These are phyloP conservation scores for Pseudocheirus occidentalis DNA, from an alignment of 2,797 vertebrate genomes.

Conservation along the genomic window DNA sequence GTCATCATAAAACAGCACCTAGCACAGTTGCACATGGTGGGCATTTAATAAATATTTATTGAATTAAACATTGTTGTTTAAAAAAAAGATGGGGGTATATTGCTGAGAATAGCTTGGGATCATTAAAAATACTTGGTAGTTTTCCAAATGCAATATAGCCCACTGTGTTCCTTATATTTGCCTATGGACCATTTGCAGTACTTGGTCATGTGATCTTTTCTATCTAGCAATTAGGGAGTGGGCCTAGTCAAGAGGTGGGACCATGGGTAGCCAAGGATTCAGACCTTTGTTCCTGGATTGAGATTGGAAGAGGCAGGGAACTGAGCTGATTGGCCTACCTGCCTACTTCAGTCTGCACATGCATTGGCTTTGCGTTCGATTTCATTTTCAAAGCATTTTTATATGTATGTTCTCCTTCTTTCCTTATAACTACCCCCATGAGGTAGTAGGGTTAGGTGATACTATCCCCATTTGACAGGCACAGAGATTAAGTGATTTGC, in stretches of 20 bases:
- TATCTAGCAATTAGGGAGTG: not conserved
- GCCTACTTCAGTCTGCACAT: not conserved
- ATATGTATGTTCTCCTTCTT: not conserved
- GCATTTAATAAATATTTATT: not conserved
- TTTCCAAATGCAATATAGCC: not conserved
- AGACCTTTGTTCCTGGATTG: not conserved
- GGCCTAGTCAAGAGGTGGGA: not conserved
- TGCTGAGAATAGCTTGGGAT: not conserved
- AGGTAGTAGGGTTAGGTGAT: not conserved
- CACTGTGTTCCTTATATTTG: not conserved
- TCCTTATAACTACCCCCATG: not conserved
- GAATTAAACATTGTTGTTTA: not conserved
- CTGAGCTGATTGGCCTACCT: not conserved
- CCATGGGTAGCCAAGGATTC: not conserved
- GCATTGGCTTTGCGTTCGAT: not conserved
- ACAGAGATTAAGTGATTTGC: not conserved
- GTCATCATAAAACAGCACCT: not conserved
- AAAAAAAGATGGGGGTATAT: not conserved
- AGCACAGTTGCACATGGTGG: not conserved
- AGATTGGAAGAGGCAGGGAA: not conserved
- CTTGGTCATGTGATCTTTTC: not conserved
- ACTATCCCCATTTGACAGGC: not conserved
- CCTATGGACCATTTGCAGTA: not conserved
- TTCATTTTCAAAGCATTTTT: not conserved
- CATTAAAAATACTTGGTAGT: not conserved